Conservation (phyloP, 2,113 vertebrate genomes). For the Fregata magnificens region DNA sequence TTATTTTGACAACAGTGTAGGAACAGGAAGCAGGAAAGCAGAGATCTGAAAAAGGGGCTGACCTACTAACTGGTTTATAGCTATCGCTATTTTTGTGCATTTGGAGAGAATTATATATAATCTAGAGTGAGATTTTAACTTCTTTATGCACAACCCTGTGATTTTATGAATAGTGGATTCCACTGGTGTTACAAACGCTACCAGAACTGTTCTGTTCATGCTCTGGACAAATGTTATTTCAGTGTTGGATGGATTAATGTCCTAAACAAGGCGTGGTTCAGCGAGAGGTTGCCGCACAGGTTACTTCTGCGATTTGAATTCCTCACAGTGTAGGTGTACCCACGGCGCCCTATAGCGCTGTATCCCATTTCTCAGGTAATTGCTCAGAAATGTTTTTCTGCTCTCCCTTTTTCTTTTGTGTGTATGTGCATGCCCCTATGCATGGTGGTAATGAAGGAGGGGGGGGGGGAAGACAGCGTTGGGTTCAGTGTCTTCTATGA, state of each 20-base stretch:
- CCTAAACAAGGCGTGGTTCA: neutral
- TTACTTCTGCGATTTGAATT: neutral
- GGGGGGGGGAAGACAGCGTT: neutral
- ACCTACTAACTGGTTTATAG: neutral
- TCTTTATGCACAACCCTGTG: neutral
- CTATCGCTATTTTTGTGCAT: neutral
- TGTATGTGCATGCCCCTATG: accelerated
- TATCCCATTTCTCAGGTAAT: neutral
- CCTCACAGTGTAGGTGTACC: neutral
- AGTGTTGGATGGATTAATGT: neutral
- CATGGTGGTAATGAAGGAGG: neutral
- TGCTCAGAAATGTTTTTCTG: neutral
- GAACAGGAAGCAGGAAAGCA: constrained; percentile 25
- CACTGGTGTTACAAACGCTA: neutral
- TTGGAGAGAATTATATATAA: neutral
- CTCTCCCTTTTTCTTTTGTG: neutral
- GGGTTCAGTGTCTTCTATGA: neutral
- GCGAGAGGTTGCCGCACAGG: neutral
- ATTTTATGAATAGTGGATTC: neutral
- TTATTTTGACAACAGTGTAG: constrained; percentile 13
- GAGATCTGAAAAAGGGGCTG: neutral
- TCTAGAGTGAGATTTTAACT: neutral
- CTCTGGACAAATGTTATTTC: neutral
- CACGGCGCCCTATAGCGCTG: neutral
- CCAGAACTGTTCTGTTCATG: neutral